Evolutionary conservation across 2,888 invertebrate species (phyloP).

Genomic region (Acleris sparsana): DNA sequence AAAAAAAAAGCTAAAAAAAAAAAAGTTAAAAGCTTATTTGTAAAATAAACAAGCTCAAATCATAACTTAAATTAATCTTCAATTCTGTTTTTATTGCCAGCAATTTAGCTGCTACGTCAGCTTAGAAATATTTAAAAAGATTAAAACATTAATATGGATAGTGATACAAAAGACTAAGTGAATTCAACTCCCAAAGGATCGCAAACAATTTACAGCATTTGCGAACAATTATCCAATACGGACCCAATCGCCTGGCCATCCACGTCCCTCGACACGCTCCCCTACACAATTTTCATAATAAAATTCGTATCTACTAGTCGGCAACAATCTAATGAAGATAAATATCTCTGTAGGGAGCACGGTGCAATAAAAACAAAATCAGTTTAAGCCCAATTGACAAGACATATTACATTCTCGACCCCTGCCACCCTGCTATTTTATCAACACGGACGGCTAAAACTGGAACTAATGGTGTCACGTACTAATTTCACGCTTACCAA

Average conservation of each 20-base stretch:
- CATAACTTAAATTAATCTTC: no score
- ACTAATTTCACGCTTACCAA: not conserved
- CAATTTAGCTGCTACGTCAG: conserved; percentile 10
- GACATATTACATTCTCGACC: conserved; percentile 62
- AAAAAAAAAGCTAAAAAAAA: no score
- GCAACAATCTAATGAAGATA: conserved; percentile 76
- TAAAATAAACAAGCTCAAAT: no score
- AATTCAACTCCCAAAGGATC: conserved; percentile 55
- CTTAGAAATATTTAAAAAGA: conserved; percentile 11
- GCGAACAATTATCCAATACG: conserved; percentile 76
- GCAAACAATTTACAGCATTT: conserved; percentile 67
- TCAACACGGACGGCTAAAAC: conserved; percentile 11
- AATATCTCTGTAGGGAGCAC: conserved; percentile 74
- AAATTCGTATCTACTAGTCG: conserved; percentile 75
- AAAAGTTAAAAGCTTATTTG: no score
- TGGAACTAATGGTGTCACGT: not conserved
- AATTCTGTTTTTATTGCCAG: not conserved
- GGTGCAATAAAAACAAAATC: conserved; percentile 77
- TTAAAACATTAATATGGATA: conserved; percentile 7
- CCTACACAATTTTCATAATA: conserved; percentile 73
- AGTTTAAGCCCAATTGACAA: conserved; percentile 79
- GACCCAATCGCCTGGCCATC: conserved; percentile 63
- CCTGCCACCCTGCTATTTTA: conserved; percentile 38
- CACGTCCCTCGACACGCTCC: conserved; percentile 63
- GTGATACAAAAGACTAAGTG: conserved; percentile 42